Conservation (phyloP, 2,113 vertebrate genomes). For the Gadus chalcogrammus region DNA sequence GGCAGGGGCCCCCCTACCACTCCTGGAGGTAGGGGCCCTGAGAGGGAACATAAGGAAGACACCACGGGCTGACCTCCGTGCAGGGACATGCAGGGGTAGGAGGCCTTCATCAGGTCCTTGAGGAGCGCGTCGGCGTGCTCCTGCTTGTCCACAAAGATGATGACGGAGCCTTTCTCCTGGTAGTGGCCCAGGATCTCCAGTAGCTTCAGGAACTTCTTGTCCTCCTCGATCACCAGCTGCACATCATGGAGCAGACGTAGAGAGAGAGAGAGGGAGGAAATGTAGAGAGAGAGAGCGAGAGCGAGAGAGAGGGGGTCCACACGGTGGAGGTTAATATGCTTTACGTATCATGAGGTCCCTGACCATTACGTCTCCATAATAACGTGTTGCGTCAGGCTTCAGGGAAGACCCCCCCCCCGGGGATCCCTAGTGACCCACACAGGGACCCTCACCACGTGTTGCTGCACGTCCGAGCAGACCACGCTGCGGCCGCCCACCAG, state of each 20-base stretch:
- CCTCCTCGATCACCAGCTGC: constrained; percentile 96
- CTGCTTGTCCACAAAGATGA: constrained; percentile 98
- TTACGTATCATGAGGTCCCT: too few species aligned
- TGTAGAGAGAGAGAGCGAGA: background rate
- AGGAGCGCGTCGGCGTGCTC: constrained; percentile 91
- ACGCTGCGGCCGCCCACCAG: constrained; percentile 96
- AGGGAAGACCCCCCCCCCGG: background rate
- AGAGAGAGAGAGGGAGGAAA: background rate
- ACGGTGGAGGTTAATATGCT: too few species aligned
- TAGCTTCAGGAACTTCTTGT: constrained; percentile 95
- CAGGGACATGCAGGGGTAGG: constrained; percentile 97
- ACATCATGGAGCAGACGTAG: background rate
- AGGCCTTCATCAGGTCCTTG: constrained; percentile 98
- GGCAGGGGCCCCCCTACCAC: too few species aligned
- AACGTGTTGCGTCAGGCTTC: too few species aligned
- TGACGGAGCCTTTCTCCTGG: constrained; percentile 95
- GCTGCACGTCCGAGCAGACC: constrained; percentile 96
- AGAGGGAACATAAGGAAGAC: too few species aligned
- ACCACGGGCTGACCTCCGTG: constrained; percentile 83
- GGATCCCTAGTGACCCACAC: constrained; percentile 73
- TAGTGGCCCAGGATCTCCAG: constrained; percentile 95
- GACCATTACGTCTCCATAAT: too few species aligned
- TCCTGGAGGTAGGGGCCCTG: background rate
- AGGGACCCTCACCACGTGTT: constrained; percentile 83
- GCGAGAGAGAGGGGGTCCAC: too few species aligned